Percentiles rank a stretch among this genome's conserved stretches.
Evolutionary conservation across 2,888 invertebrate genomes (phyloP).

Genomic region (Terebella lapidaria): DNA sequence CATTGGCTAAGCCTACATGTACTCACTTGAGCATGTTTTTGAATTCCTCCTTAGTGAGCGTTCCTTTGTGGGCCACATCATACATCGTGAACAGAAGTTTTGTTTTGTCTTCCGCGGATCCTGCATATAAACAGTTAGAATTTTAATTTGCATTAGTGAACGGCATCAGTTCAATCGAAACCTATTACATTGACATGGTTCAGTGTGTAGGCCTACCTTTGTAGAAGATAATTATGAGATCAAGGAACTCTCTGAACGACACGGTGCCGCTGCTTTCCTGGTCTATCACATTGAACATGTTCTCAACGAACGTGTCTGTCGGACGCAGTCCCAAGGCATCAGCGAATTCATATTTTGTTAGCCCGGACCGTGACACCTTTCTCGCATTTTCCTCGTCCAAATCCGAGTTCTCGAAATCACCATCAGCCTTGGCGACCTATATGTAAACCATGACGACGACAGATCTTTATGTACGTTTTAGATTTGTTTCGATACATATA

Average conservation of each 20-base stretch:
- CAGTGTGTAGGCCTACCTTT: no score
- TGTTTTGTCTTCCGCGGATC: conserved; percentile 57
- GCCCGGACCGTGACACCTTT: conserved; percentile 57
- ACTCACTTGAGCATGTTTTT: conserved; percentile 57
- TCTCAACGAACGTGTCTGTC: conserved; percentile 59
- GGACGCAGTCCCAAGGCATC: conserved; percentile 60
- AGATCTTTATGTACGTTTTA: no score
- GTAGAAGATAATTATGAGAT: conserved; percentile 61
- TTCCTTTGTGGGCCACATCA: conserved; percentile 57
- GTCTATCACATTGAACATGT: conserved; percentile 62
- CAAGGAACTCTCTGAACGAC: conserved; percentile 62
- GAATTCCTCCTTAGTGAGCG: conserved; percentile 56
- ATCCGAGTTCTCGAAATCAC: neutral
- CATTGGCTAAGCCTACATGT: no score
- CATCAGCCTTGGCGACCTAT: neutral
- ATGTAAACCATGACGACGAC: neutral
- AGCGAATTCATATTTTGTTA: conserved; percentile 61
- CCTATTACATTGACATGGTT: no score
- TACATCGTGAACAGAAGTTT: conserved; percentile 62
- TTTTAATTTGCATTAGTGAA: no score
- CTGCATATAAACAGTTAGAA: conserved; percentile 17
- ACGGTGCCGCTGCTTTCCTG: conserved; percentile 62
- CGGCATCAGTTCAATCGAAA: no score
- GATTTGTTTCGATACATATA: no score
- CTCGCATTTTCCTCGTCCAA: conserved; percentile 36